Percentiles rank a stretch among this genome's conserved stretches.
Evolutionary conservation across 1,140 invertebrate species (phyloP).

Genomic region (Bombyx mandarina): DNA sequence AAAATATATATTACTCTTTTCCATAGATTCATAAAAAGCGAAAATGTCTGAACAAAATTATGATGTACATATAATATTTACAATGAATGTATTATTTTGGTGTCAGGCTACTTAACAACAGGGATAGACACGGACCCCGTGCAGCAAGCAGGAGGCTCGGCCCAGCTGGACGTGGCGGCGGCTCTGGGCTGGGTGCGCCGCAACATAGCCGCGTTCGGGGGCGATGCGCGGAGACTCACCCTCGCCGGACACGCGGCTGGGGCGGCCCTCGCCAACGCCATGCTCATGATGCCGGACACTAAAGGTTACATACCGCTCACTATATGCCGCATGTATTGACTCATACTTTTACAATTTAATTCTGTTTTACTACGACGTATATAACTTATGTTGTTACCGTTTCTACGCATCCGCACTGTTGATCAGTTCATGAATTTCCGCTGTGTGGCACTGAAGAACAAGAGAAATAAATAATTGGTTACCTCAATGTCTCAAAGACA

Average conservation of each 20-base stretch:
- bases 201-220: constrained; percentile 86
- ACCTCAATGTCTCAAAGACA: no score
- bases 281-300: constrained; percentile 81
- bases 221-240: constrained; percentile 85
- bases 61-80: not conserved
- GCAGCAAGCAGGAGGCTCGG: constrained; percentile 41
- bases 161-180: constrained; percentile 78
- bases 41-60: not conserved
- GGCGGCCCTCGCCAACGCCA: constrained; percentile 87
- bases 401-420: no score
- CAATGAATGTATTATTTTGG: not conserved
- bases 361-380: no score
- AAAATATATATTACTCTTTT: no score
- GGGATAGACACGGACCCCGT: constrained; percentile 42
- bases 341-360: no score
- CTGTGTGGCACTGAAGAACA: no score
- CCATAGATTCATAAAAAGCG: no score
- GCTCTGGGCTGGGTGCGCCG: constrained; percentile 82
- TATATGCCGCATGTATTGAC: no score
- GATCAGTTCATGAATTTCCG: no score
- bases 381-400: no score
- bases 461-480: no score
- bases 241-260: constrained; percentile 90
- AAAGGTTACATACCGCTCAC: constrained; percentile 68
- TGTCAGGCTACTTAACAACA: constrained; percentile 79